Percentiles rank a stretch among this genome's conserved stretches.
phyloP scores from a whole-genome alignment of 2,797 vertebrate species.

The Xenentodon cancila region DNA sequence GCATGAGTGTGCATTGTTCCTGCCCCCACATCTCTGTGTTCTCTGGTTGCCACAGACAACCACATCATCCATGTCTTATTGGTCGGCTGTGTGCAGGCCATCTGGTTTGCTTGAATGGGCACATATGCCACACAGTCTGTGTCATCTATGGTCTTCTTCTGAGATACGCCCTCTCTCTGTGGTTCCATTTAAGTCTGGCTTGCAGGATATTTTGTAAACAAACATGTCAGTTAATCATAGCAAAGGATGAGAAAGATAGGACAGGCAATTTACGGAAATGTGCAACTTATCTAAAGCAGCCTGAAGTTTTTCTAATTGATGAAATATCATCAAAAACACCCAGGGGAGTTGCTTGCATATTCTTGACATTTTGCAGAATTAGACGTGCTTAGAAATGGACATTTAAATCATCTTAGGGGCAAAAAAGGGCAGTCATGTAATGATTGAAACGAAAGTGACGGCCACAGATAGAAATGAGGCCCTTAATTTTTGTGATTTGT shows the following conservation, averaged over 20 bases:
- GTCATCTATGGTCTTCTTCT: constrained; percentile 2
- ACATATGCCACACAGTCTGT: not conserved
- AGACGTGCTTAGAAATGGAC: too few relatives aligned
- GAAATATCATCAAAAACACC: too few relatives aligned
- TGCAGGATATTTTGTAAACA: not conserved
- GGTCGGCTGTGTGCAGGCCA: constrained; percentile 54
- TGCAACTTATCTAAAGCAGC: too few relatives aligned
- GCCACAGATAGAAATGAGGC: not conserved
- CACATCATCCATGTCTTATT: constrained; percentile 69
- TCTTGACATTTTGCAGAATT: too few relatives aligned
- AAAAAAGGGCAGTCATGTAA: not conserved
- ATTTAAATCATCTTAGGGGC: too few relatives aligned
- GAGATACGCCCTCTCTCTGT: not conserved
- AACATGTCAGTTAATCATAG: constrained; percentile 12
- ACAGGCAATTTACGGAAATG: too few relatives aligned
- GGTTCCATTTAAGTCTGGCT: too few relatives aligned
- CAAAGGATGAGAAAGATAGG: not conserved
- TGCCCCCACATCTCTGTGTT: constrained; percentile 42
- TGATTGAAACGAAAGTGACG: not conserved
- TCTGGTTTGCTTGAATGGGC: constrained; percentile 19
- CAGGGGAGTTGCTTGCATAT: too few relatives aligned
- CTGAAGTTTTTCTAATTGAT: too few relatives aligned
- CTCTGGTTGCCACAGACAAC: constrained; percentile 72
- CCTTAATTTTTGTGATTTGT: not conserved
- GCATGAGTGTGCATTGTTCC: constrained; percentile 19